Base-by-base conservation (phyloP, 1,140 invertebrate species). In the Epicauta chinensis region DNA sequence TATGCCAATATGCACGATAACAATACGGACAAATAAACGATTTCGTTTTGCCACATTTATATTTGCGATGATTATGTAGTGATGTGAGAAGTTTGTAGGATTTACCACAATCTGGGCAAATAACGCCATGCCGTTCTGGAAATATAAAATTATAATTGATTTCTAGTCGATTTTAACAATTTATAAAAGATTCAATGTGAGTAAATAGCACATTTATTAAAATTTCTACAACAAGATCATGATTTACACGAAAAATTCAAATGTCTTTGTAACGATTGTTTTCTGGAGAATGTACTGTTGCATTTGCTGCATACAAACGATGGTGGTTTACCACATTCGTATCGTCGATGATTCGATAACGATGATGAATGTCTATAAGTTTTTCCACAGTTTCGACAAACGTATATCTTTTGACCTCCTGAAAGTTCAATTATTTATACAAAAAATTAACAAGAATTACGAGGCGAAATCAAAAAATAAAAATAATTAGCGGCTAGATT, bases 81-180 rank as follows among this genome's bases (percentile, higher is more conserved):
- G 85, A 87, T 39, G 84, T 87, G 69, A 87, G 87, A 46, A 88
- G 75, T 68, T 87, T 88, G 71, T 88, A 89, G 36, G 85, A 79
- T 39, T 85, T 77, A 35, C 84, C 84, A 69, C 86, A 89, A 53
- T 84, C 82, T 14, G 81, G 76, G 69, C 82, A 87, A 16, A 51
- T 17, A 38, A 36, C 23, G 12, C 7, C 12, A 35, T 34, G 16
- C 10, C 3, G 3, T 13, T 43, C 39, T 51, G 49, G 16, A 42
- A 51, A 42, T n/a, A n/a, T n/a, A n/a, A 42, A 41, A 49, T 2
- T 9, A 34, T 34, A n/a, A n/a, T 34, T 12, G n/a, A n/a, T n/a
- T n/a, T n/a, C n/a, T n/a, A n/a, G n/a, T n/a, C n/a, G n/a, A n/a
- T n/a, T n/a, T n/a, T n/a, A n/a, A n/a, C n/a, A n/a, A n/a, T n/a